A percentile compares a stretch with the other conserved stretches of the same genome.
Evolutionary conservation across 2,113 vertebrate genomes (phyloP).

Genomic region (Callaeas wilsoni): DNA sequence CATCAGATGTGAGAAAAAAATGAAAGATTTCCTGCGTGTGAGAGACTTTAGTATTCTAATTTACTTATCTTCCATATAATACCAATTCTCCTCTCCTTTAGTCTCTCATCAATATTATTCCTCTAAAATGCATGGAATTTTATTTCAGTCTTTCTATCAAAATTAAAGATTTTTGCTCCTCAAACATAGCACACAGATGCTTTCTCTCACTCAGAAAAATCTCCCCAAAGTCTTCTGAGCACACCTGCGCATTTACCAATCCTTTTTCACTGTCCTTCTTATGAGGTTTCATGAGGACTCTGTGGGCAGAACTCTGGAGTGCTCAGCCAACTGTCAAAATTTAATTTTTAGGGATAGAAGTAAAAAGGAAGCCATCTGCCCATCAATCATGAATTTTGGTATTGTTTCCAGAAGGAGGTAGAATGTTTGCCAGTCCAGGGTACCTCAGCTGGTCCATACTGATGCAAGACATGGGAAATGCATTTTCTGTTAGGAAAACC

Average conservation of each 20-base stretch:
- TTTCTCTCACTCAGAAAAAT: not conserved
- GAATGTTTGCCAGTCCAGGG: not conserved
- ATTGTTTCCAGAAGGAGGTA: not conserved
- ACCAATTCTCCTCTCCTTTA: not conserved
- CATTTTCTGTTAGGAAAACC: not conserved
- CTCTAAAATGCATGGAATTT: not conserved
- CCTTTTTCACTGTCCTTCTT: not conserved
- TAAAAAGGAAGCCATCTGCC: not conserved
- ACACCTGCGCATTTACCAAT: not conserved
- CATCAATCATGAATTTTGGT: not conserved
- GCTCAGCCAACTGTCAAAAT: not conserved
- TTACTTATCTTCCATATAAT: not conserved
- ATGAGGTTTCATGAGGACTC: not conserved
- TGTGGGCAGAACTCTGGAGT: not conserved
- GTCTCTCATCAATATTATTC: not conserved
- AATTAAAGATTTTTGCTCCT: not conserved
- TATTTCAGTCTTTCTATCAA: not conserved
- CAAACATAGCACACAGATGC: not conserved
- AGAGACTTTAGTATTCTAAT: not conserved
- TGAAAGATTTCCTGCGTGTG: not conserved
- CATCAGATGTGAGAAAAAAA: not conserved
- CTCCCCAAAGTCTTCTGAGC: not conserved
- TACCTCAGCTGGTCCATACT: not conserved
- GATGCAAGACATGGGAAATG: not conserved
- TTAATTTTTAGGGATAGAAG: not conserved